Evolutionary conservation across 2,113 vertebrate genomes (phyloP), one percentile per base, ranked within the genome.

Genomic region (Hippolais icterina): DNA sequence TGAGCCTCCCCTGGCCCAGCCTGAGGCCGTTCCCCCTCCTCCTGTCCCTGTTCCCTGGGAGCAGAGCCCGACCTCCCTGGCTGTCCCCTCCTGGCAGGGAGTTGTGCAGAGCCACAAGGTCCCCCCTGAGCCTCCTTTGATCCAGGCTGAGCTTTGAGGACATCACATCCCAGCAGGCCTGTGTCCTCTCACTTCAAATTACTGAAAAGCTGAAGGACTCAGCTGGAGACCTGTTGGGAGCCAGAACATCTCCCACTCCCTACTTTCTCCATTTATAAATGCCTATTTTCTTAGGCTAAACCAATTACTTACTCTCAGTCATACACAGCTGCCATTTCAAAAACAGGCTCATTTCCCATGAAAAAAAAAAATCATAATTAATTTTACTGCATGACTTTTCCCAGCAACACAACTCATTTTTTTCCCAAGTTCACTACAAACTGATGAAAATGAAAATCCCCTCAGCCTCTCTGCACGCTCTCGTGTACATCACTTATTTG

Each of bases 21-120:
- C 3, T 11, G 60, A 49, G 42, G 24, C 60, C 0, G 0, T 49
- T 75, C 3, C 42, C 29, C 35, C 24, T 39, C 20, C 8, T 76
- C 60, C 83, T 76, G 83, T 76, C 70, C 41, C 84, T n/a, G 47
- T 53, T 24, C 47, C 18, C 56, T n/a, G 64, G 14, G 10, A 46
- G 23, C 54, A 39, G 10, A 87, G 15, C 47, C 47, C 0, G 0
- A 39, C 8, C 3, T 14, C 29, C 15, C 16, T 0, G 0, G 54
- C 64, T 78, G 47, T 44, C 28, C 41, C 20, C 13, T 71, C 41
- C 83, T 65, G 52, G 1, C 60, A 75, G 50, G 61, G 60, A 85
- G 2, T 5, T 76, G 60, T 85, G 70, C 31, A 66, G 61, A 59
- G 71, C 61, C 52, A 76, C 1, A 15, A 9, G 31, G 13, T 1